These are phyloP conservation scores for Thalpophila matura DNA, from an alignment of 2,888 invertebrate genomes.

Conservation along the genomic window DNA sequence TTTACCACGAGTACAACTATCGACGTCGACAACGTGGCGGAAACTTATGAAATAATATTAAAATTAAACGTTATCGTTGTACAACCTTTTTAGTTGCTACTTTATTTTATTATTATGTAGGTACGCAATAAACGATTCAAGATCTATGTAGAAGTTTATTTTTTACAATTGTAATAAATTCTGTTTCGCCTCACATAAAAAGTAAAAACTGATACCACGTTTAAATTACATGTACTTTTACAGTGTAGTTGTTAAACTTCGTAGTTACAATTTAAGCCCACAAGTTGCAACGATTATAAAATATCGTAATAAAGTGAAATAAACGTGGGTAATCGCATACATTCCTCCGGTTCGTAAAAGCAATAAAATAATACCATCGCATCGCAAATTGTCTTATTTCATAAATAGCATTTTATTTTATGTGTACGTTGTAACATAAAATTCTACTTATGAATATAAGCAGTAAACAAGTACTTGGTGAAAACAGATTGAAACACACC, in stretches of 20 bases:
- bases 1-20: background rate
- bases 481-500: slow-evolving; percentile 43
- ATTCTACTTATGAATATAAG: slow-evolving; percentile 58
- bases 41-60: background rate
- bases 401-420: slow-evolving; percentile 71
- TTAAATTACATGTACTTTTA: slow-evolving; percentile 21
- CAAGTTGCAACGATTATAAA: slow-evolving; percentile 63
- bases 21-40: background rate
- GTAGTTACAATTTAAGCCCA: slow-evolving; percentile 68
- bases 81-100: background rate
- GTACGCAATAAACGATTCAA: background rate
- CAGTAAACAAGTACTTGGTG: slow-evolving; percentile 55
- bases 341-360: slow-evolving; percentile 54
- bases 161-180: slow-evolving; percentile 7
- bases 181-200: slow-evolving; percentile 45
- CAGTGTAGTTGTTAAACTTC: slow-evolving; percentile 50
- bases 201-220: slow-evolving; percentile 40
- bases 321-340: slow-evolving; percentile 45
- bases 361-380: slow-evolving; percentile 69
- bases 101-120: background rate
- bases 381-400: slow-evolving; percentile 71
- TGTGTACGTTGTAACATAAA: slow-evolving; percentile 67
- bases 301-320: slow-evolving; percentile 45
- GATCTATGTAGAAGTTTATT: background rate
- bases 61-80: background rate